Base-by-base conservation (phyloP, 2,113 vertebrate species). In the Pelodiscus sinensis region DNA sequence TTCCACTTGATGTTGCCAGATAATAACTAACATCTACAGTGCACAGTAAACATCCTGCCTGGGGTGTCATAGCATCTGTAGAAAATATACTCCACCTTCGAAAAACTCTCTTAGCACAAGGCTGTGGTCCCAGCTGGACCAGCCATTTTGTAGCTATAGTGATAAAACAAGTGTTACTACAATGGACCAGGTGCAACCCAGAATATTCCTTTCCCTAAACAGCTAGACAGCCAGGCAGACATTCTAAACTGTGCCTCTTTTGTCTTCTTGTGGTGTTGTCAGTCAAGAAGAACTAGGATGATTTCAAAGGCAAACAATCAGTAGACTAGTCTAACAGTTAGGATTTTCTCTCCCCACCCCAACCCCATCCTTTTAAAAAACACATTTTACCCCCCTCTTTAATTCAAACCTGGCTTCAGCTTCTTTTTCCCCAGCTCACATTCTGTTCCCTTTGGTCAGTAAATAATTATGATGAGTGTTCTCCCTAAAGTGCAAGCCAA, bases 1-100 rank as follows among this genome's bases (percentile, higher is more conserved):
- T 97, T 98, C 97, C 95, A 98, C 91, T 91, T 95, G 90, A 92
- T 5, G 38, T 31, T 97, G 94, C 96, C 94, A 97, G 97, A 95
- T 86, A 96, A 98, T 97, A 98, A 96, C 95, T 86, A 95, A 96
- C 52, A 97, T 96, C 96, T 89, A 84, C 86, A 94, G 90, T 19
- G 87, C 84, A 79, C 71, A 93, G 91, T 95, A 90, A 91, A 97
- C 82, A 88, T 24, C 71, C 58, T 96, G 95, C 92, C 94, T n/a
- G 84, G 11, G 57, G 58, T 91, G 84, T 88, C 83, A 90, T 24
- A 58, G 58, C 60, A 93, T 3, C 82, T 95, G 80, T 85, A 95
- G 93, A 86, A 97, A 97, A 94, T 35, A 83, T 79, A 85, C 84
- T 95, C 71, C 92, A 87, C 14, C 50, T 71, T 88, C 54, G 60